phyloP scores from a whole-genome alignment of 2,888 invertebrate species.

The Morpho achilles region DNA sequence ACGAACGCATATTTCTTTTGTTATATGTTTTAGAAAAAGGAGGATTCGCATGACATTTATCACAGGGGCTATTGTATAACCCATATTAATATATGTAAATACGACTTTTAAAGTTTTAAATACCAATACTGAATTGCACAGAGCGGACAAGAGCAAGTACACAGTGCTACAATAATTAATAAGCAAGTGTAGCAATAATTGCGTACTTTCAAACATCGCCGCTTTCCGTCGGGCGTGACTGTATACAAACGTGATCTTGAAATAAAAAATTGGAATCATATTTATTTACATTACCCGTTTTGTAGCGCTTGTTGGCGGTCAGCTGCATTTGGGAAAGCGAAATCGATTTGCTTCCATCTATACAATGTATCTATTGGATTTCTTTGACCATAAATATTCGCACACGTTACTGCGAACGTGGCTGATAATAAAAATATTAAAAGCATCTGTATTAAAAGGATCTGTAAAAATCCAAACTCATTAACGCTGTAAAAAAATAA shows the following conservation, averaged over 20 bases:
- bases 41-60: no score
- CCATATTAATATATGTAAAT: no score
- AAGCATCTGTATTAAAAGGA: constrained; percentile 34
- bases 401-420: constrained; percentile 15
- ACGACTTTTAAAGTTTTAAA: no score
- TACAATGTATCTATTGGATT: constrained; percentile 57
- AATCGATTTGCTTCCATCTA: constrained; percentile 71
- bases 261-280: no score
- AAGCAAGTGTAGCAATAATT: no score
- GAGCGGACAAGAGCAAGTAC: background rate
- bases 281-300: constrained; percentile 44
- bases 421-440: constrained; percentile 27
- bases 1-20: no score
- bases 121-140: no score
- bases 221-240: no score
- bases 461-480: constrained; percentile 23
- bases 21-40: no score
- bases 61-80: no score
- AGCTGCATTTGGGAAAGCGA: constrained; percentile 41
- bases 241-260: no score
- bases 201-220: background rate
- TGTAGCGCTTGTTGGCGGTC: constrained; percentile 46
- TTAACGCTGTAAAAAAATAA: no score
- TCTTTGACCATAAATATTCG: constrained; percentile 27
- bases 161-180: background rate